phyloP scores from a whole-genome alignment of 2,888 invertebrate genomes.

The Drosophila paramelanica region DNA sequence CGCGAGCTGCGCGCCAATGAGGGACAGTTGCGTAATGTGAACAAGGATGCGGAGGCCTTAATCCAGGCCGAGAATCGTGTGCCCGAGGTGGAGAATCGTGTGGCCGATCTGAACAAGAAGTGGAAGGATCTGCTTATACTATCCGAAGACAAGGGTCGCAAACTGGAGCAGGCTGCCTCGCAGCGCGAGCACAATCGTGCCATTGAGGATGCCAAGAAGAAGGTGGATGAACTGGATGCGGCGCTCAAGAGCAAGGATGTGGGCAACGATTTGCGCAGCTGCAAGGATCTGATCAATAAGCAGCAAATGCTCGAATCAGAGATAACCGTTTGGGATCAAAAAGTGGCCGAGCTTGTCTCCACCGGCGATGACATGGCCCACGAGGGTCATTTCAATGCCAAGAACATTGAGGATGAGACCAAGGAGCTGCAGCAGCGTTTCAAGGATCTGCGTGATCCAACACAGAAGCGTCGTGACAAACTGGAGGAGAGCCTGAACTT shows the following conservation, averaged over 20 bases:
- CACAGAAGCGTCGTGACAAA: constrained; percentile 89
- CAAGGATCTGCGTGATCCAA: constrained; percentile 90
- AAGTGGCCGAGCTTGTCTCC: constrained; percentile 91
- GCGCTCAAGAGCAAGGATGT: constrained; percentile 92
- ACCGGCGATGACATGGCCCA: constrained; percentile 96
- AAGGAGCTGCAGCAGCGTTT: constrained; percentile 90
- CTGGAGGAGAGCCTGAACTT: constrained; percentile 92
- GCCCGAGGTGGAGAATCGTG: constrained; percentile 89
- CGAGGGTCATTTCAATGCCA: constrained; percentile 97
- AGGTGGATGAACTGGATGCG: constrained; percentile 93
- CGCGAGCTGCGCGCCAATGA: constrained; percentile 97
- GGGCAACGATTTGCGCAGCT: constrained; percentile 95
- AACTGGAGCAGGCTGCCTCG: constrained; percentile 94
- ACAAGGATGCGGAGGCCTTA: constrained; percentile 91
- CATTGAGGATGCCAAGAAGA: constrained; percentile 94
- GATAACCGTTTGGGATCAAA: constrained; percentile 92
- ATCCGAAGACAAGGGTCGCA: constrained; percentile 88
- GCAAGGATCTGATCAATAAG: constrained; percentile 95
- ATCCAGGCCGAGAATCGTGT: constrained; percentile 90
- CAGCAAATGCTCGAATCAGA: constrained; percentile 96
- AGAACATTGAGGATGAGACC: constrained; percentile 92
- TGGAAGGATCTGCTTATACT: constrained; percentile 91
- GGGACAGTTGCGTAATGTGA: constrained; percentile 94
- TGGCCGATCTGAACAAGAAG: constrained; percentile 90
- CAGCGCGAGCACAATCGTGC: constrained; percentile 92